A percentile compares a stretch with the other conserved stretches of the same genome.
Evolutionary conservation across 2,888 invertebrate species (phyloP).

Genomic region (Amphiduros pacificus): DNA sequence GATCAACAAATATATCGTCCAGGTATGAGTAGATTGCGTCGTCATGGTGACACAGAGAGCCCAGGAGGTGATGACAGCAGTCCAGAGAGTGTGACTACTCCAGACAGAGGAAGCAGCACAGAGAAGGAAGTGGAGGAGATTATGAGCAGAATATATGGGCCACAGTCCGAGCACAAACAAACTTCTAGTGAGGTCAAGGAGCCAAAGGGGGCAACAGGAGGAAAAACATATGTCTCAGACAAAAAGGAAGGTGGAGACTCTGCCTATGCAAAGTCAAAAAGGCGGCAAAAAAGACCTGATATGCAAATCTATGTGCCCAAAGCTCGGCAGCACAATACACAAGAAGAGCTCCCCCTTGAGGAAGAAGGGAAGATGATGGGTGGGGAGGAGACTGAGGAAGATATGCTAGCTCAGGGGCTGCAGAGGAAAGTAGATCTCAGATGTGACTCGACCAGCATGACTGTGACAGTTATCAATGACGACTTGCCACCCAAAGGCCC

Average conservation of each 20-base stretch:
- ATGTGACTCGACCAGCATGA: background rate
- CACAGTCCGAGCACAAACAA: background rate
- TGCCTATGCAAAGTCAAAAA: background rate
- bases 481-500: background rate
- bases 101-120: background rate
- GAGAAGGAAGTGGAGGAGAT: background rate
- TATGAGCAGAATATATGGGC: no score
- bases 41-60: background rate
- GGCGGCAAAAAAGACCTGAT: conserved; percentile 13
- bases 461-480: background rate
- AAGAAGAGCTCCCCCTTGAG: background rate
- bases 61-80: background rate
- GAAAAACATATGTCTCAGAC: no score
- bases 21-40: background rate
- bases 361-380: background rate
- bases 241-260: background rate
- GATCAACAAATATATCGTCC: conserved; percentile 7
- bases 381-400: background rate
- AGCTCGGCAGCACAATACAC: background rate
- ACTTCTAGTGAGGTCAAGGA: background rate
- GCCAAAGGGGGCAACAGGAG: background rate
- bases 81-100: background rate
- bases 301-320: conserved; percentile 18
- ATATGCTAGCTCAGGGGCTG: background rate
- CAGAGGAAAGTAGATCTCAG: background rate